Conservation (phyloP, 2,888 invertebrate species). For the Anticlea derivata region DNA sequence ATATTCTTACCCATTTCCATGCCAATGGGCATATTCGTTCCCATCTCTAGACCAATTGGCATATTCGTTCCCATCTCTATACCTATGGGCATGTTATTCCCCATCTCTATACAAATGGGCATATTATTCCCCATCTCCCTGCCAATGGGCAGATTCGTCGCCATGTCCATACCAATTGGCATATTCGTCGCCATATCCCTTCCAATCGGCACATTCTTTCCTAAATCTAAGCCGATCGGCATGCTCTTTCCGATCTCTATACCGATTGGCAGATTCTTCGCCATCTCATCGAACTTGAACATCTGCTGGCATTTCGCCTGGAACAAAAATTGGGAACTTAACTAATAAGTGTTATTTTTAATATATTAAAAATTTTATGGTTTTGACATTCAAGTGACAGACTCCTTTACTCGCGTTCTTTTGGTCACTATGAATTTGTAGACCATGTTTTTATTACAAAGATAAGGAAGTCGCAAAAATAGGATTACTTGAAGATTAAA, state of each 20-base stretch:
- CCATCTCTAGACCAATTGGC: conserved; percentile 39
- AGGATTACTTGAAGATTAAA: conserved; percentile 4
- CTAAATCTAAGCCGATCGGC: conserved; percentile 3
- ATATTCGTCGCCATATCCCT: too few relatives aligned
- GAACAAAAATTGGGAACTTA: background rate
- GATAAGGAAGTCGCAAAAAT: too few relatives aligned
- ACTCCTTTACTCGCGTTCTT: too few relatives aligned
- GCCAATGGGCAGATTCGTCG: background rate
- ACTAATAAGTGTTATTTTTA: too few relatives aligned
- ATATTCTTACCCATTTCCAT: conserved; percentile 4
- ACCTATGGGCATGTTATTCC: background rate
- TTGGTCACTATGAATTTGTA: too few relatives aligned
- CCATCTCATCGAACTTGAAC: conserved; percentile 53
- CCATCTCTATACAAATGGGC: conserved; percentile 4
- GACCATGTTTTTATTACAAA: too few relatives aligned
- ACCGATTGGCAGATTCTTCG: conserved; percentile 26
- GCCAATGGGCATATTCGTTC: conserved; percentile 42
- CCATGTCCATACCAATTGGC: conserved; percentile 8
- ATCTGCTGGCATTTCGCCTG: conserved; percentile 37
- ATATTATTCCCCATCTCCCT: background rate
- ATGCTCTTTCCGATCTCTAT: conserved; percentile 11
- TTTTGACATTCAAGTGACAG: too few relatives aligned
- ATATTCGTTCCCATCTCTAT: background rate
- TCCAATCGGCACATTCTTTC: conserved; percentile 5
- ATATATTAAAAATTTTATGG: too few relatives aligned